Evolutionary conservation across 2,797 vertebrate species (phyloP).

Genomic region (Setipinna tenuifilis): DNA sequence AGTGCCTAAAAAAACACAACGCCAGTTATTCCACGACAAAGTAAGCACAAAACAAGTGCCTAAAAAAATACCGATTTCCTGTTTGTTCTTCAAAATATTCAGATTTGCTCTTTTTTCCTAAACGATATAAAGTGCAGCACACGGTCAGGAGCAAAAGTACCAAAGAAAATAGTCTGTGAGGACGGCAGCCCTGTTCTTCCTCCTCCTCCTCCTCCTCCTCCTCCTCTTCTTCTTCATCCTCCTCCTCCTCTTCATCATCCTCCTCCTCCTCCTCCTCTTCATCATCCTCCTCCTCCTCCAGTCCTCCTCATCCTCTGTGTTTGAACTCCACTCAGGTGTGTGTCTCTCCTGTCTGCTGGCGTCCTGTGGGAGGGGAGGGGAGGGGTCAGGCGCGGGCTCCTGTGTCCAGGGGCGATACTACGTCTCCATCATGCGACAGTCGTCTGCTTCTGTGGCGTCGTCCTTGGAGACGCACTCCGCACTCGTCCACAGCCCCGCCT

Average conservation of each 20-base stretch:
- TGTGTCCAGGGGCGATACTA: constrained; percentile 69
- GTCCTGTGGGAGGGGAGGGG: constrained; percentile 14
- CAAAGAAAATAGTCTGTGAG: constrained; percentile 73
- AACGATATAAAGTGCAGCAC: constrained; percentile 96
- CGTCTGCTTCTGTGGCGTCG: constrained; percentile 83
- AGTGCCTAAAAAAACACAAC: constrained; percentile 48
- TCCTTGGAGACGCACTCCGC: constrained; percentile 81
- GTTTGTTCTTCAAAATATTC: constrained; percentile 38
- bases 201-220: neutral
- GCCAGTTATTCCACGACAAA: constrained; percentile 1
- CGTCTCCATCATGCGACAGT: constrained; percentile 94
- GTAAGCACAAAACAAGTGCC: constrained; percentile 44
- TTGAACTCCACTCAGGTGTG: neutral
- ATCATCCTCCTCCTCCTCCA: neutral
- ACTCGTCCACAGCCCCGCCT: constrained; percentile 78
- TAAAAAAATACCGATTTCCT: constrained; percentile 43
- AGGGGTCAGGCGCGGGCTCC: constrained; percentile 28
- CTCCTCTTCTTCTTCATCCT: no score
- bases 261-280: constrained; percentile 33
- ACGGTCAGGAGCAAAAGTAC: constrained; percentile 80
- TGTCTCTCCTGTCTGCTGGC: neutral
- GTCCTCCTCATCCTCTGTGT: neutral
- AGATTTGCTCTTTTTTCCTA: constrained; percentile 31
- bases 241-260: constrained; percentile 37
- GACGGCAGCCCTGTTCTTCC: constrained; percentile 53